These are phyloP conservation scores for Nymphalis urticae DNA, from an alignment of 2,888 invertebrate species.

Conservation along the genomic window DNA sequence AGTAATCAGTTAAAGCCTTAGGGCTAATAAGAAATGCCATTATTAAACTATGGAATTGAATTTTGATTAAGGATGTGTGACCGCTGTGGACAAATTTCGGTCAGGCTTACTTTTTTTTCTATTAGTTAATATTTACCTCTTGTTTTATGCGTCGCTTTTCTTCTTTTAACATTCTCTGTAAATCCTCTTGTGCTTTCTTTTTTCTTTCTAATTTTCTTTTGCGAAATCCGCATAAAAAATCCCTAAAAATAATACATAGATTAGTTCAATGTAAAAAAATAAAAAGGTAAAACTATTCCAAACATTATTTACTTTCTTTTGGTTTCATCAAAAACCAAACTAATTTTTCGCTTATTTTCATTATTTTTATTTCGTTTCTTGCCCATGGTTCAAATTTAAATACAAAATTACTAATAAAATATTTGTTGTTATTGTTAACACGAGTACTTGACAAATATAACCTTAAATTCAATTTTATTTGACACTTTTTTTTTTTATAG, in stretches of 20 bases:
- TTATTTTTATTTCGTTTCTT: constrained; percentile 62
- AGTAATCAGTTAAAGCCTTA: too few species aligned
- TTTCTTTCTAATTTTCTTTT: constrained; percentile 90
- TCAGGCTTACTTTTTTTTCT: too few species aligned
- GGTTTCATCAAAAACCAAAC: constrained; percentile 70
- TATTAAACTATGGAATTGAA: not conserved
- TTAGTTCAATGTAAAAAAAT: constrained; percentile 4
- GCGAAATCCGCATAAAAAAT: constrained; percentile 90
- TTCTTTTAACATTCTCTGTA: constrained; percentile 86
- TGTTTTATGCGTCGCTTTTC: constrained; percentile 88
- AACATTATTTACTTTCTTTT: constrained; percentile 63
- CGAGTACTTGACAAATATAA: not conserved
- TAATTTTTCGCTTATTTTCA: constrained; percentile 65
- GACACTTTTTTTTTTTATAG: not conserved
- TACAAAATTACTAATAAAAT: not conserved
- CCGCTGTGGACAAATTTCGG: too few species aligned
- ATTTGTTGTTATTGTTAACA: constrained; percentile 2
- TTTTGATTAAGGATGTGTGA: too few species aligned
- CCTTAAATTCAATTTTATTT: not conserved
- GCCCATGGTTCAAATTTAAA: constrained; percentile 52
- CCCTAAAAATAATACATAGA: constrained; percentile 75
- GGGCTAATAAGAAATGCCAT: not conserved
- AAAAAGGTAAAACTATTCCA: not conserved
- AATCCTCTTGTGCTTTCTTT: constrained; percentile 87
- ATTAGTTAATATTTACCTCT: constrained; percentile 74